Conservation (phyloP, 1,140 invertebrate genomes). For the Sycophaga agraensis region DNA sequence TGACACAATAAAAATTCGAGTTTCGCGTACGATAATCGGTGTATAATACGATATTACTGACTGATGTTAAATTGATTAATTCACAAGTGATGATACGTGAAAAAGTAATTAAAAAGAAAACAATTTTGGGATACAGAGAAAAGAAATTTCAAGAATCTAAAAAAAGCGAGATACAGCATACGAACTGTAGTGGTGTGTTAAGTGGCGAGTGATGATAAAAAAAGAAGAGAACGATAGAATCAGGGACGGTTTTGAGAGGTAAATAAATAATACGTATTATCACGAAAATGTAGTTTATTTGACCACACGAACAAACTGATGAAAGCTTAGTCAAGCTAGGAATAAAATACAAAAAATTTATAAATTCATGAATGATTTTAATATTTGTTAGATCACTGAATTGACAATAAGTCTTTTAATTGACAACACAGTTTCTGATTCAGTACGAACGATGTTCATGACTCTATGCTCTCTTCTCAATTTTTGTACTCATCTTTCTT, state of each 20-base stretch:
- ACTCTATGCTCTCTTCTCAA: conserved; percentile 31
- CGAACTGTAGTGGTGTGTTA: not conserved
- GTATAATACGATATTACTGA: conserved; percentile 2
- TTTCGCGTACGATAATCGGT: conserved; percentile 3
- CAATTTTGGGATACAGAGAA: not conserved
- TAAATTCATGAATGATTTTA: conserved; percentile 19
- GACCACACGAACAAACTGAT: conserved; percentile 55
- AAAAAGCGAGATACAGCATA: not conserved
- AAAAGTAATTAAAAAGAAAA: not conserved
- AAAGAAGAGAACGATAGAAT: conserved; percentile 33
- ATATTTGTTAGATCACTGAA: conserved; percentile 8
- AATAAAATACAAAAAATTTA: conserved; percentile 43
- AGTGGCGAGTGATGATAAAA: not conserved
- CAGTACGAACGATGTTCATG: conserved; percentile 26
- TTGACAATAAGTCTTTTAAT: conserved; percentile 19
- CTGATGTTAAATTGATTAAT: conserved; percentile 1
- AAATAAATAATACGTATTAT: conserved; percentile 58
- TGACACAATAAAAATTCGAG: not conserved
- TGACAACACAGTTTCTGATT: conserved; percentile 1
- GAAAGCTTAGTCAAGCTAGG: conserved; percentile 42
- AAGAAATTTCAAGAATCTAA: not conserved
- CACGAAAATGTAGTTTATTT: conserved; percentile 58
- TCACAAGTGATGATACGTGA: not conserved
- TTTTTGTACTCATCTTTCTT: conserved; percentile 1
- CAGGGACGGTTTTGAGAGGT: conserved; percentile 39